Conservation (phyloP, 2,888 invertebrate genomes). For the Melikaiella ostensackeni region DNA sequence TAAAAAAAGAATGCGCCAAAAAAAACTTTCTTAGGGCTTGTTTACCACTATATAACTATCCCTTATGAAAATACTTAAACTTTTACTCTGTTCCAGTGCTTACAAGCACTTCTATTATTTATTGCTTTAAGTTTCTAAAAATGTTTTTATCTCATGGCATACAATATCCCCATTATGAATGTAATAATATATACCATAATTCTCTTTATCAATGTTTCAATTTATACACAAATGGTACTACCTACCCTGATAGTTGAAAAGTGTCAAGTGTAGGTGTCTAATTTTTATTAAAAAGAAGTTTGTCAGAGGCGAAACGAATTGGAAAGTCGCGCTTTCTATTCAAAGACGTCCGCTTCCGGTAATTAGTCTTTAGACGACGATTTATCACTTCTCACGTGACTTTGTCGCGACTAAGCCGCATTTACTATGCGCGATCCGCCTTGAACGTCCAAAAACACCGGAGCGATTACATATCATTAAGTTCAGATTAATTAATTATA, state of each 20-base stretch:
- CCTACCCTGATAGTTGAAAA: neutral
- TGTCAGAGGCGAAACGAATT: conserved; percentile 7
- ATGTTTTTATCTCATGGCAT: too few relatives aligned
- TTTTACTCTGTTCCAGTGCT: too few relatives aligned
- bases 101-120: too few relatives aligned
- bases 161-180: too few relatives aligned
- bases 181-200: too few relatives aligned
- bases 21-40: too few relatives aligned
- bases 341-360: conserved; percentile 68
- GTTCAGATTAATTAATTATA: neutral
- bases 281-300: conserved; percentile 10
- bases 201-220: too few relatives aligned
- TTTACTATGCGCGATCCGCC: conserved; percentile 69
- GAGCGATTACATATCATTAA: conserved; percentile 57
- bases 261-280: neutral
- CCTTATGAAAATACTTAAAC: too few relatives aligned
- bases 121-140: too few relatives aligned
- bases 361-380: conserved; percentile 72
- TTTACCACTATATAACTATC: too few relatives aligned
- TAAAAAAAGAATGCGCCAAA: too few relatives aligned
- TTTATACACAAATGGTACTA: too few relatives aligned
- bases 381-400: conserved; percentile 72
- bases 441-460: conserved; percentile 59
- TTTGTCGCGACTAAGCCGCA: conserved; percentile 66
- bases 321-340: conserved; percentile 7